phyloP scores from a whole-genome alignment of 1,140 invertebrate genomes.

The Drosophila parvula region DNA sequence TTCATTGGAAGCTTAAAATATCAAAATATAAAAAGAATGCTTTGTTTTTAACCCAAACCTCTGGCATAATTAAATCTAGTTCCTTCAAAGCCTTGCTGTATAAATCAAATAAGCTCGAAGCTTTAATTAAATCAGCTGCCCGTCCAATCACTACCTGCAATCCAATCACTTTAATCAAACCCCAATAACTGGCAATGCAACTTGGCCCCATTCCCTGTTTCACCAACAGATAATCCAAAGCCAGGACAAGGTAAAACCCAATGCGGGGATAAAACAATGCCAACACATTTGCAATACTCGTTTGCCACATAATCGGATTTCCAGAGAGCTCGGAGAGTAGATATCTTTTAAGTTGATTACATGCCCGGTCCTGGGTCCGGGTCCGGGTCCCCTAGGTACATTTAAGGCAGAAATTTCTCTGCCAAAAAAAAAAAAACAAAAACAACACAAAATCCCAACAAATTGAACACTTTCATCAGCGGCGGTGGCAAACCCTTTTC shows the following conservation, averaged over 20 bases:
- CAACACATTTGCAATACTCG: constrained; percentile 22
- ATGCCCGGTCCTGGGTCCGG: background rate
- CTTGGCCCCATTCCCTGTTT: background rate
- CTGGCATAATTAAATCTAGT: background rate
- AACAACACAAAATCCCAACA: constrained; percentile 10
- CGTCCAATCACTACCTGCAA: constrained; percentile 3
- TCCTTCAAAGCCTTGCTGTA: background rate
- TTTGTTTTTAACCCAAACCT: background rate
- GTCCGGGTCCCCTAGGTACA: constrained; percentile 3
- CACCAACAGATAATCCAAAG: background rate
- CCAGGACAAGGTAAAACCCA: background rate
- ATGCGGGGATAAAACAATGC: constrained; percentile 17
- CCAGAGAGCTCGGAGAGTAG: background rate
- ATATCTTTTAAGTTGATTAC: constrained; percentile 48
- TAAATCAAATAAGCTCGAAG: background rate
- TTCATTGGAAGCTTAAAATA: background rate
- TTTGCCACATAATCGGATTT: constrained; percentile 34
- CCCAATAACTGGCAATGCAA: constrained; percentile 11
- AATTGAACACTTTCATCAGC: constrained; percentile 30
- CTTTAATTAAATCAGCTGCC: constrained; percentile 17
- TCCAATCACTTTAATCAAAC: constrained; percentile 23
- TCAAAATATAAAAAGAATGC: too few relatives aligned
- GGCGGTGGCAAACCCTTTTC: constrained; percentile 11
- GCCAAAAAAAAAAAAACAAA: background rate
- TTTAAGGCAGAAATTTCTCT: constrained; percentile 10